These are phyloP conservation scores for Megamerina dolium DNA, from an alignment of 2,888 invertebrate genomes.

Conservation along the genomic window DNA sequence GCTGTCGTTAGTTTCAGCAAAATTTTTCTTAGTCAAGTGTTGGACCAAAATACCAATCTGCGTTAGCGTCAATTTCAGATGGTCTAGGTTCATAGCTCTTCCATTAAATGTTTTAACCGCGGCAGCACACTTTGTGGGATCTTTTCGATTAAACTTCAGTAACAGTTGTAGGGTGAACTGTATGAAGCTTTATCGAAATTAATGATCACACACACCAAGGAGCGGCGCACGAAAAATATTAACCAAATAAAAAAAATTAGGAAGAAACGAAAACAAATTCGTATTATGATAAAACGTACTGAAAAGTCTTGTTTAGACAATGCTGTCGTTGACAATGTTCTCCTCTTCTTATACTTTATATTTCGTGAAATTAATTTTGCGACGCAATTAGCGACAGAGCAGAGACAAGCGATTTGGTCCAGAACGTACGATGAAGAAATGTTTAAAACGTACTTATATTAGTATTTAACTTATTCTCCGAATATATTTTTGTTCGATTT, in stretches of 20 bases:
- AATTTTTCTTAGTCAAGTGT: constrained; percentile 93
- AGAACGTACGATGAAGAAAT: no score
- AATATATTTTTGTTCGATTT: no score
- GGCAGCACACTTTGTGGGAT: constrained; percentile 29
- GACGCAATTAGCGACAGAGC: neutral
- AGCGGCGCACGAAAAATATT: constrained; percentile 24
- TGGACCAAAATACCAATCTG: constrained; percentile 96
- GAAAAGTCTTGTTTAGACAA: no score
- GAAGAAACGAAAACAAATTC: no score
- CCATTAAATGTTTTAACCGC: constrained; percentile 36
- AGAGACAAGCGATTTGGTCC: no score
- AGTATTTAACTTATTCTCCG: no score
- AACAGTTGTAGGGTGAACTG: constrained; percentile 11
- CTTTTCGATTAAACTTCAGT: constrained; percentile 51
- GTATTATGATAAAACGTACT: no score
- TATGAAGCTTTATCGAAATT: constrained; percentile 17
- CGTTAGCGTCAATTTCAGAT: constrained; percentile 85
- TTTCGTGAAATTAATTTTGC: neutral
- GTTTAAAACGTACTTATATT: no score
- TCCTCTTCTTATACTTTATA: constrained; percentile 1
- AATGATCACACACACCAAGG: constrained; percentile 20
- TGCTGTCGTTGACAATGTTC: constrained; percentile 9
- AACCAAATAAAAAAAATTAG: constrained; percentile 13
- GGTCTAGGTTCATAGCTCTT: constrained; percentile 97
- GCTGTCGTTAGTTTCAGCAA: constrained; percentile 82